Evolutionary conservation across 2,113 vertebrate genomes (phyloP), one percentile per base, ranked within the genome.

Genomic region (Myxocyprinus asiaticus): DNA sequence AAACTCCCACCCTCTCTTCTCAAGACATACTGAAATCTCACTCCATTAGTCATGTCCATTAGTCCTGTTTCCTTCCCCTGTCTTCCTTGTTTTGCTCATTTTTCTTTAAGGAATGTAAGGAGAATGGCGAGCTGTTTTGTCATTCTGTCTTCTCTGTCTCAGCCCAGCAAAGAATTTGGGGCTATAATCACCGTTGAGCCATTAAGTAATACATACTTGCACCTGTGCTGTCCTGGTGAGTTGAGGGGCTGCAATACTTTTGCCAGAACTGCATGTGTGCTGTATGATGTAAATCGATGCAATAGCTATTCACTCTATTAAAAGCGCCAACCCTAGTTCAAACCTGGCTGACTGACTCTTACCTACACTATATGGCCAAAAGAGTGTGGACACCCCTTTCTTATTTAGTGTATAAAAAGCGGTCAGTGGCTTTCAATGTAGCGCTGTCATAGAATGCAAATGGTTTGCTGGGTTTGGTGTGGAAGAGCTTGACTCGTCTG

Each of bases 241-340:
- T 7, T n/a, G 9, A 63, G 48, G 9, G 17, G 11, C 17, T 67
- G 63, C 78, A 47, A 56, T 50, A 15, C 63, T 61, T 67, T 59
- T 10, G 1, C 6, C 55, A 58, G 6, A 51, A 66, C 33, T 53
- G 62, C 50, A 79, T 77, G 48, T 17, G 17, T 55, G 63, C 55
- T 33, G 47, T 66, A 80, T 80, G 78, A 83, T 83, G 82, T 48
- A 83, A 83, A 80, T 79, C 47, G 5, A 63, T 56, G 82, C 74
- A 83, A 83, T 15, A 62, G 15, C 55, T 62, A 5, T 3, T n/a
- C n/a, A 33, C 22, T 33, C 1, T 33, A 33, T 33, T 33, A 47
- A 56, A 42, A 15, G 22, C 22, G 22, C 3, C 22, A 33, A 33
- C 22, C 22, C 22, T 33, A 33, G 22, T 33, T 33, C 22, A 33